Base-by-base conservation (phyloP, 2,113 vertebrate genomes). In the Notothenia rossii region DNA sequence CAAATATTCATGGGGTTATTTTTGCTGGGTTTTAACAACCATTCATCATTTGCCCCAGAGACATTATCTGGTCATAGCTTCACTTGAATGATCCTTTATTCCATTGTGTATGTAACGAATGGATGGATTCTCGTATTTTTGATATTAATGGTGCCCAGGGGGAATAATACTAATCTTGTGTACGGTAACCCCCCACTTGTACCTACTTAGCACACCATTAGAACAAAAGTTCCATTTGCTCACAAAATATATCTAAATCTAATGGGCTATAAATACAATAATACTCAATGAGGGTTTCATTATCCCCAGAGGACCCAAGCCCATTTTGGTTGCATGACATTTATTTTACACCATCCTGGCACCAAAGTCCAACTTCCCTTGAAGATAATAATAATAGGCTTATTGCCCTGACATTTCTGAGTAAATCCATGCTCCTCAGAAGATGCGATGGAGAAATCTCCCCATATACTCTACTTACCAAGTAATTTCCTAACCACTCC, bases 361-460 rank as follows among this genome's bases (percentile, higher is more conserved):
- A 48, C 18, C 45, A 69, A 51, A 69, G 14, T 36, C 48, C n/a
- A 40, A 29, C 71, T 49, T 60, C 15, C 65, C 65, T 48, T 70
- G 46, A 59, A 55, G 46, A 65, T 51, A 22, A 54, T n/a, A n/a
- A 18, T 36, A 75, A 12, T 2, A 66, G 43, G 12, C 46, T 75
- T 29, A 65, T 53, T 50, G 9, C 36, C 5, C 13, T 79, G 61
- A 60, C 59, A 61, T 82, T 75, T 71, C 60, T 74, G 64, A 75
- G 46, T 43, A 69, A 4, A 56, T 75, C 60, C 29, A 55, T 74
- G 45, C 53, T 50, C 36, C 10, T 49, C 25, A 40, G 25, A 79
- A 15, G 14, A 20, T 64, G 9, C n/a, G 50, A 22, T 75, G 20
- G 10, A 63, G 1, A 51, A 46, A 49, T 69, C 12, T 55, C n/a